A percentile compares a stretch with the other conserved stretches of the same genome.
Conservation (phyloP, 2,888 invertebrate species). For the Eurois occulta region DNA sequence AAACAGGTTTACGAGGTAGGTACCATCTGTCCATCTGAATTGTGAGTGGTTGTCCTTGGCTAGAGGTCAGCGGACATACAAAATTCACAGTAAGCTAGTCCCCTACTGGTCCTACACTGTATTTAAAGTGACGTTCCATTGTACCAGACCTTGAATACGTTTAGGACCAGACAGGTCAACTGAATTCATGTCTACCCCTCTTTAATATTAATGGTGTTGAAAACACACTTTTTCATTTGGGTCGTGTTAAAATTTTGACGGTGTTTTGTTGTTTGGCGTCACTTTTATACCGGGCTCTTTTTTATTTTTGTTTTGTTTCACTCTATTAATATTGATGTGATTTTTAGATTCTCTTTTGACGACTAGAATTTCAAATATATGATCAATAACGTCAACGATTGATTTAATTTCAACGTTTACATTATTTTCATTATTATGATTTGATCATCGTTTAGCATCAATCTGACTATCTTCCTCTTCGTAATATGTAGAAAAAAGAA, state of each 20-base stretch:
- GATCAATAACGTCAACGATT: not conserved
- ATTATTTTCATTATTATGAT: not conserved
- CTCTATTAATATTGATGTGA: conserved; percentile 21
- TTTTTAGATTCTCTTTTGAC: conserved; percentile 2
- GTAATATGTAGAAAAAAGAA: not conserved
- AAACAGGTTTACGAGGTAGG: conserved; percentile 58
- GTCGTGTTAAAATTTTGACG: conserved; percentile 52
- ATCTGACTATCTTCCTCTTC: not conserved
- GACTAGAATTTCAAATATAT: conserved; percentile 13
- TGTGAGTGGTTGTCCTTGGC: conserved; percentile 69
- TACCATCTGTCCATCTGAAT: conserved; percentile 59
- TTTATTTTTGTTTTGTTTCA: conserved; percentile 22
- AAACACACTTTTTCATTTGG: conserved; percentile 56
- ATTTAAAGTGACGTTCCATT: conserved; percentile 65
- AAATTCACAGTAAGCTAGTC: conserved; percentile 64
- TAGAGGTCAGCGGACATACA: conserved; percentile 67
- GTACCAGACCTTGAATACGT: conserved; percentile 73
- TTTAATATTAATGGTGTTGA: conserved; percentile 77
- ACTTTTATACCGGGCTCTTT: conserved; percentile 33
- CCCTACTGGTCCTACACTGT: conserved; percentile 57
- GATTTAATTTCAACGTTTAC: not conserved
- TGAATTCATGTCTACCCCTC: conserved; percentile 75
- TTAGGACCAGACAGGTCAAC: conserved; percentile 77
- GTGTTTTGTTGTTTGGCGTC: conserved; percentile 52
- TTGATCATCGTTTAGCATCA: not conserved